Base-by-base conservation (phyloP, 2,113 vertebrate genomes). In the Dunckerocampus dactyliophorus region DNA sequence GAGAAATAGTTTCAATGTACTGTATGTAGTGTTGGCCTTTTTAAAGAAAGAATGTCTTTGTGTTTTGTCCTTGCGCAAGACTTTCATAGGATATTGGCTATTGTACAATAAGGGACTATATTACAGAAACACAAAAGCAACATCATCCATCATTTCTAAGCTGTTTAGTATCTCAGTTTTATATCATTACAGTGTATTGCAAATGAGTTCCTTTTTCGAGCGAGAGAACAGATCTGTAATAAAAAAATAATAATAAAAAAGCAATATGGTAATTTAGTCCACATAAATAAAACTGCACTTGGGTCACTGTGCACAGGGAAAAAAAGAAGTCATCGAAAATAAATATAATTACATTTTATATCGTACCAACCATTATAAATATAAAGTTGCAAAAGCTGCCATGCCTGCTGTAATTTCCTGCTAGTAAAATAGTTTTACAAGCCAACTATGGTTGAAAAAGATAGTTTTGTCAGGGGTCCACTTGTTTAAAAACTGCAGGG, bases 331-430 rank as follows among this genome's bases (percentile, higher is more conserved):
- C 47, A 47, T 71, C 54, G 63, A 67, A 81, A 85, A 81, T 68
- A 79, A 51, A 61, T 22, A 16, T 65, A 75, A 80, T 82, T 85
- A 82, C 65, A 63, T 76, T 85, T 75, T 81, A 75, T 56, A 74
- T 52, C 75, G 49, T 20, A 8, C 51, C 56, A 2, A 39, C 82
- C 81, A 87, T 79, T 79, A 65, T 42, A 62, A 63, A 79, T 80
- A 72, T 82, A 86, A 74, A 84, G 47, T 20, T 60, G 60, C 72
- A 70, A 52, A 65, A 60, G 57, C 63, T 70, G 67, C 54, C 74
- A 75, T 66, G 59, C 74, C 24, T 75, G 62, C 71, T 75, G 71
- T 21, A n/a, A 62, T 64, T 74, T 82, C 62, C 63, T 51, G 59
- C 57, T 51, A 43, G 52, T 82, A 43, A 69, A 67, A 20, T 61